Evolutionary conservation across 2,113 vertebrate species (phyloP).

Genomic region (Equus quagga): DNA sequence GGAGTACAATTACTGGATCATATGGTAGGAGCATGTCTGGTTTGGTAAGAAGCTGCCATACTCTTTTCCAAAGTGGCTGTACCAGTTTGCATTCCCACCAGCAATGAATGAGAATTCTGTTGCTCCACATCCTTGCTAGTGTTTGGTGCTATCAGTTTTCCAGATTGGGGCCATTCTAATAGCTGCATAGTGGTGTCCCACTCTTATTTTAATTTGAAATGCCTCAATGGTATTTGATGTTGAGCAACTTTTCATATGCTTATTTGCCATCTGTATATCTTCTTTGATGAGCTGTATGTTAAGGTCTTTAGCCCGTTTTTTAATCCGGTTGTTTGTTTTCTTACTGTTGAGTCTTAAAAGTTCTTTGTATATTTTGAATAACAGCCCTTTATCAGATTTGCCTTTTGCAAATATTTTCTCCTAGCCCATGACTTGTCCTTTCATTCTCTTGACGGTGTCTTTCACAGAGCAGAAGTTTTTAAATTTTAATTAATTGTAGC

Average conservation of each 20-base stretch:
- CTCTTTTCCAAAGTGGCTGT: background rate
- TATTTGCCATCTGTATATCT: background rate
- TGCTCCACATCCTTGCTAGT: fast-evolving
- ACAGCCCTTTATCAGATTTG: background rate
- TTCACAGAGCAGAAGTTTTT: background rate
- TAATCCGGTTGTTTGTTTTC: background rate
- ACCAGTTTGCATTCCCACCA: background rate
- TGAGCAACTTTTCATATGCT: background rate
- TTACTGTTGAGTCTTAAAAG: background rate
- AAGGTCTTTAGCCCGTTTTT: background rate
- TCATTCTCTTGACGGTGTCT: background rate
- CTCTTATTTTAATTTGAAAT: background rate
- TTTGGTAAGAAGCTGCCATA: background rate
- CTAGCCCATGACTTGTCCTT: background rate
- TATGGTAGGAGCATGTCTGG: background rate
- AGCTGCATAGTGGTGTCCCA: background rate
- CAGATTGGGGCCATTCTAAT: background rate
- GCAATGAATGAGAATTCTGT: background rate
- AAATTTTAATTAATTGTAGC: background rate
- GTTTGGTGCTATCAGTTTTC: background rate
- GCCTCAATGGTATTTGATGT: background rate
- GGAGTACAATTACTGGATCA: too few species aligned
- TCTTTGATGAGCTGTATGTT: background rate
- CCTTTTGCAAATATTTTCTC: background rate
- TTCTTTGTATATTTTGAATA: background rate